Evolutionary conservation across 2,797 vertebrate species (phyloP).

Genomic region (Gadopsis bispinosus): DNA sequence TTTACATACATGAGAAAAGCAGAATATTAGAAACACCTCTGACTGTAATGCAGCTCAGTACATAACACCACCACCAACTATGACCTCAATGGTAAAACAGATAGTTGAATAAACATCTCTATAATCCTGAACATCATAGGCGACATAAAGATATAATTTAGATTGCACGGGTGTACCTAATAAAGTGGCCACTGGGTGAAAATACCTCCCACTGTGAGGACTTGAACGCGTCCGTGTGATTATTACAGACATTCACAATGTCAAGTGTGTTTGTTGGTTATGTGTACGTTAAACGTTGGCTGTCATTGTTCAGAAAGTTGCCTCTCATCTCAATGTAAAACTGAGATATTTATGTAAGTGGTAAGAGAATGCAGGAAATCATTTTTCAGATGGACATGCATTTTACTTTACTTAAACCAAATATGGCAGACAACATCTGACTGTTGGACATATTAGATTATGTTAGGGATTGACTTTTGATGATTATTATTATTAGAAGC

Average conservation of each 20-base stretch:
- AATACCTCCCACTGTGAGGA: neutral
- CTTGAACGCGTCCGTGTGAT: neutral
- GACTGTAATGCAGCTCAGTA: too few relatives aligned
- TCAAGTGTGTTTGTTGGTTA: neutral
- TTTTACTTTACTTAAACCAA: slow-evolving; percentile 18
- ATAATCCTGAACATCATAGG: too few relatives aligned
- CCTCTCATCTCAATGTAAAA: neutral
- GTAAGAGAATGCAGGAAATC: neutral
- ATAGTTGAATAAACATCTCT: too few relatives aligned
- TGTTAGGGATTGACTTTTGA: neutral
- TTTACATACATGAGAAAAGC: too few relatives aligned
- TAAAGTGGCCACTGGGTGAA: too few relatives aligned
- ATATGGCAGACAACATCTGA: neutral
- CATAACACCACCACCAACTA: too few relatives aligned
- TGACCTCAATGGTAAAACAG: too few relatives aligned
- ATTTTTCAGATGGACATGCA: neutral
- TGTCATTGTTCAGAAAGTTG: neutral
- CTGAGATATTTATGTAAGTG: neutral
- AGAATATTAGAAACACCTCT: too few relatives aligned
- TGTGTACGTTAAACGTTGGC: neutral
- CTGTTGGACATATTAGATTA: neutral
- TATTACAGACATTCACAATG: neutral
- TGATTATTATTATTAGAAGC: neutral
- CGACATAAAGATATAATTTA: too few relatives aligned
- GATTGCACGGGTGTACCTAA: too few relatives aligned